Percentiles rank a stretch among this genome's conserved stretches.
Conservation (phyloP, 2,797 vertebrate species). For the Pagetopsis macropterus region DNA sequence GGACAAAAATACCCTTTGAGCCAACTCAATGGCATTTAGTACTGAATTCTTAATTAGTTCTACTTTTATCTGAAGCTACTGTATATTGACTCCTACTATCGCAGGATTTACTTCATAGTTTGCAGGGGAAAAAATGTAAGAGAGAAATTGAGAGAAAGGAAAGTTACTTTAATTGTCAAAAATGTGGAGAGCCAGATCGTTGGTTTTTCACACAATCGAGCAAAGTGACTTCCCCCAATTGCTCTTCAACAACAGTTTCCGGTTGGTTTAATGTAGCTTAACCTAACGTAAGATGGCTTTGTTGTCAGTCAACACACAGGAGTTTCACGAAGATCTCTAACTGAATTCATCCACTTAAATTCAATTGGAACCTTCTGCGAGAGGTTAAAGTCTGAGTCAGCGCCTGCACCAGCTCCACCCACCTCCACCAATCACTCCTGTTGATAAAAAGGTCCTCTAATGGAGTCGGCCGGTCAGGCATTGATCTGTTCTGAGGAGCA, state of each 20-base stretch:
- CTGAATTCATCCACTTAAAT: constrained; percentile 46
- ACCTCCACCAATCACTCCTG: constrained; percentile 43
- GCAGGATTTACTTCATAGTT: background rate
- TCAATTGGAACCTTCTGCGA: constrained; percentile 17
- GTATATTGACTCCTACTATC: background rate
- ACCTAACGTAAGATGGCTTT: no score
- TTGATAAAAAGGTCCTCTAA: constrained; percentile 64
- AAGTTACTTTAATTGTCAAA: background rate
- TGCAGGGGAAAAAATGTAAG: background rate
- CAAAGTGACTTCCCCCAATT: background rate
- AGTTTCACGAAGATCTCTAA: constrained; percentile 8
- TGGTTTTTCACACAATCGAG: background rate
- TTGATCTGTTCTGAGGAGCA: constrained; percentile 60
- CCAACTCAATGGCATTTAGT: background rate
- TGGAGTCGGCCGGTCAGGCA: constrained; percentile 59
- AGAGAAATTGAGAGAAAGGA: background rate
- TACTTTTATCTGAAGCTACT: background rate
- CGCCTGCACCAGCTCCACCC: constrained; percentile 12
- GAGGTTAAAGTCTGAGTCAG: constrained; percentile 34
- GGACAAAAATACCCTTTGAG: background rate
- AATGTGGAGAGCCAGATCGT: background rate
- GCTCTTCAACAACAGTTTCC: background rate
- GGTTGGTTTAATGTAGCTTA: background rate
- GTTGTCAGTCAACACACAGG: constrained; percentile 15
- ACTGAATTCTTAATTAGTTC: background rate